Base-by-base conservation (phyloP, 2,888 invertebrate species). In the Eustalomyia histrio region DNA sequence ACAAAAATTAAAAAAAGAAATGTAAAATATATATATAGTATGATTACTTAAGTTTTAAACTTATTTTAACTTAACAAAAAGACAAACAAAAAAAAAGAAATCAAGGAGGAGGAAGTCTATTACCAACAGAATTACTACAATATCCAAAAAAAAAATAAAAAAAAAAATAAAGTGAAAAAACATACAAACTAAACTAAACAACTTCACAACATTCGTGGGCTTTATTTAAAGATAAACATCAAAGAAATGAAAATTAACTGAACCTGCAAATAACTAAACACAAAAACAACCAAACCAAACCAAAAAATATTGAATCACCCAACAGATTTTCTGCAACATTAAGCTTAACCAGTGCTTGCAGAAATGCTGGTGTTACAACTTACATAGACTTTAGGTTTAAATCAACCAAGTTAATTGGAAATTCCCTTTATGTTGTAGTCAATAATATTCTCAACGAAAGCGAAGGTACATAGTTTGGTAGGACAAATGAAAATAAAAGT, bases 171-270 rank as follows among this genome's bases (percentile, higher is more conserved):
- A 21, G 10, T 24, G 52, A 52, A 75, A 76, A 21, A 24, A 75
- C 33, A 61, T 29, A n/a, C 6, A 78, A 78, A 53, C 57, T 61
- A 58, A 72, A 67, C 61, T 73, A 58, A 79, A 73, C 72, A 79
- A 72, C 67, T 79, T 79, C 78, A 79, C 78, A 79, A 73, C 67
- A 61, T 73, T 87, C 88, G 87, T 88, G 87, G 88, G 85, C 86
- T 86, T 87, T 39, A 84, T 85, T 85, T 87, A 84, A 84, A 87
- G 87, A 87, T 88, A 87, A 87, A 84, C 87, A 87, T 87, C 87
- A 80, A 58, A 33, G n/a, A n/a, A 74, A 85, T 53, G 12, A 74
- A 78, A 81, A 75, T 78, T 75, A 78, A 71, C 71, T 75, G 57
- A 81, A 81, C 71, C 81, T 78, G 78, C 61, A 67, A 76, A 80